These are phyloP conservation scores for Oncorhynchus mykiss DNA, from an alignment of 2,113 vertebrate genomes.

Conservation along the genomic window DNA sequence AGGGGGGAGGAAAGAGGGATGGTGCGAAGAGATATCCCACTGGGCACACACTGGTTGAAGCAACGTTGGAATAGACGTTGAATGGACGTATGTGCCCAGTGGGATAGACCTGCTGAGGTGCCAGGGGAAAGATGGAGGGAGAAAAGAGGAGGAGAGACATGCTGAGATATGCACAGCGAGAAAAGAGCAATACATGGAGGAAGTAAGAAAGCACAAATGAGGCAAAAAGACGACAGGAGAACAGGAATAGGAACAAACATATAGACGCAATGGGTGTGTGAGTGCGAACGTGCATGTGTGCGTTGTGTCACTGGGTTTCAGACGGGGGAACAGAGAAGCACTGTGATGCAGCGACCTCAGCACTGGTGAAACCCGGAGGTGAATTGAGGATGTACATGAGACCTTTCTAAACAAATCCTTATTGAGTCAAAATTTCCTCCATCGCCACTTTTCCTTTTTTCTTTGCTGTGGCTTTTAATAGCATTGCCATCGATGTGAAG, in stretches of 20 bases:
- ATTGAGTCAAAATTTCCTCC: conserved; percentile 33
- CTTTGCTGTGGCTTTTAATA: conserved; percentile 72
- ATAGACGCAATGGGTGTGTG: neutral
- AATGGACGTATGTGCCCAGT: too few species aligned
- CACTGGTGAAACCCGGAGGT: neutral
- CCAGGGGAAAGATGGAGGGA: conserved; percentile 6
- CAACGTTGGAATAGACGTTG: too few species aligned
- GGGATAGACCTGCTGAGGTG: neutral
- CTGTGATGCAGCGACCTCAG: neutral
- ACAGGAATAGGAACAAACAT: neutral
- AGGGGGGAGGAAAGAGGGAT: neutral
- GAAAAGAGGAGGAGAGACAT: neutral
- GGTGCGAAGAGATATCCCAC: neutral
- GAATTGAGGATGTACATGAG: neutral
- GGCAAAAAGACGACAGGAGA: neutral
- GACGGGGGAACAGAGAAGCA: neutral
- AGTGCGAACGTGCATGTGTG: neutral
- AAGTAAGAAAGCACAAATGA: neutral
- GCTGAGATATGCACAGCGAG: neutral
- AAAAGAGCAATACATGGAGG: neutral
- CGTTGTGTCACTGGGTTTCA: neutral
- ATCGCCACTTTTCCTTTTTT: conserved; percentile 34
- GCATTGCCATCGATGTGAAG: conserved; percentile 71
- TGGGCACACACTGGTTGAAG: too few species aligned
- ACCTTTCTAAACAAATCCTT: conserved; percentile 9